Evolutionary conservation across 1,140 invertebrate genomes (phyloP).

Genomic region (Cecropterus lyciades): DNA sequence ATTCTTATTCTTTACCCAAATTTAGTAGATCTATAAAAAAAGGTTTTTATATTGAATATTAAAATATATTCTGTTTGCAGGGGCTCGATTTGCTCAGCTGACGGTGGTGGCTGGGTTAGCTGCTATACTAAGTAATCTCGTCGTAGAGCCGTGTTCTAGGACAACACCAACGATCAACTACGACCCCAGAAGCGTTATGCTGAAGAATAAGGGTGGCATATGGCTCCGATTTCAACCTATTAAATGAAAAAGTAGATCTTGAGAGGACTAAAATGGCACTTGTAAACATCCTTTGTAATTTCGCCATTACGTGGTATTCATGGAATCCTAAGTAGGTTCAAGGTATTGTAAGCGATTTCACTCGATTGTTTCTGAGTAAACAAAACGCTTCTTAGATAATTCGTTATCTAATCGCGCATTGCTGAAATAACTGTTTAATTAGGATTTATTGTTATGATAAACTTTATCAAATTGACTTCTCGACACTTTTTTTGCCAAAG

Average conservation of each 20-base stretch:
- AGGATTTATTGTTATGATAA: slow-evolving; percentile 17
- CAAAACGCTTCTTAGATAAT: slow-evolving; percentile 20
- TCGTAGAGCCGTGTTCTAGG: slow-evolving; percentile 62
- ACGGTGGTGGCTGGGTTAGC: slow-evolving; percentile 61
- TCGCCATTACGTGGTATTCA: not conserved
- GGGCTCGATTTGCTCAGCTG: slow-evolving; percentile 69
- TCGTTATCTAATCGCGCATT: slow-evolving; percentile 25
- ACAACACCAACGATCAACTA: slow-evolving; percentile 68
- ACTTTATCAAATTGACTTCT: not conserved
- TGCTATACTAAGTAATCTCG: slow-evolving; percentile 53
- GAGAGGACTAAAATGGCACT: too few species aligned
- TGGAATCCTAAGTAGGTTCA: slow-evolving; percentile 2
- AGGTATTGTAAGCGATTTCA: slow-evolving; percentile 6
- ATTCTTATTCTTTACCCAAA: too few species aligned
- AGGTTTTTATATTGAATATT: too few species aligned
- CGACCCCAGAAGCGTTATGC: slow-evolving; percentile 73
- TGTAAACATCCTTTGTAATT: not conserved
- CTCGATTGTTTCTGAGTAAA: slow-evolving; percentile 14
- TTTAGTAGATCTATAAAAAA: too few species aligned
- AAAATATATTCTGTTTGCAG: slow-evolving; percentile 45
- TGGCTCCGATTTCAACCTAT: slow-evolving; percentile 62
- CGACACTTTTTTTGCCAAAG: not conserved
- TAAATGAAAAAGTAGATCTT: not conserved
- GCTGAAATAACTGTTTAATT: slow-evolving; percentile 19
- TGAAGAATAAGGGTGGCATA: slow-evolving; percentile 77